These are phyloP conservation scores for Drosophila nr. fundita DNA, from an alignment of 2,888 invertebrate genomes.

Conservation along the genomic window DNA sequence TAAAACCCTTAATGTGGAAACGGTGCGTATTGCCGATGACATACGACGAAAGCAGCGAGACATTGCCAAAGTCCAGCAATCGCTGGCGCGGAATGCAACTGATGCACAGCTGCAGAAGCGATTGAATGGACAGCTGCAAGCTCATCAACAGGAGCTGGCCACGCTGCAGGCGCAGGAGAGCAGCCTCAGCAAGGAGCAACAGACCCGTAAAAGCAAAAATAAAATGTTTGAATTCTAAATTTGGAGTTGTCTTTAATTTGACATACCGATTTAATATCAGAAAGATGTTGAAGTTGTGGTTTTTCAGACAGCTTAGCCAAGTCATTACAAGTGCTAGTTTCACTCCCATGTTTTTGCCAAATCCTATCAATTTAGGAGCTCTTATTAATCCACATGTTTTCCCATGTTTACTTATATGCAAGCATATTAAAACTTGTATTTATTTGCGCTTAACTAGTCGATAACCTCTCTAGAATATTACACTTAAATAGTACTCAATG, in stretches of 20 bases:
- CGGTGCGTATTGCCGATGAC: slow-evolving; percentile 90
- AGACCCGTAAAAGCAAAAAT: slow-evolving; percentile 89
- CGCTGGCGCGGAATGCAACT: slow-evolving; percentile 87
- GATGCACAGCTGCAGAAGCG: slow-evolving; percentile 88
- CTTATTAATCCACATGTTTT: not conserved
- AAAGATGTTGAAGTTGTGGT: not conserved
- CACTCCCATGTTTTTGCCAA: not conserved
- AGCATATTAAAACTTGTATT: not conserved
- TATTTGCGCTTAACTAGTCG: not conserved
- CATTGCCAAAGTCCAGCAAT: slow-evolving; percentile 88
- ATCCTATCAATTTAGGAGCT: not conserved
- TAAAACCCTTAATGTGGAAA: slow-evolving; percentile 90
- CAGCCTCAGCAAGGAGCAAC: slow-evolving; percentile 89
- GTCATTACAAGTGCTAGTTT: too few species aligned
- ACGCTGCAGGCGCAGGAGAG: slow-evolving; percentile 87
- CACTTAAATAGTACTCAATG: slow-evolving; percentile 26
- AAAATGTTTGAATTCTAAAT: slow-evolving; percentile 90
- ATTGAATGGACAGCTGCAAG: slow-evolving; percentile 87
- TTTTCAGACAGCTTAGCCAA: not conserved
- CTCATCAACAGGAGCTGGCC: slow-evolving; percentile 88
- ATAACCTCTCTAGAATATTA: not conserved
- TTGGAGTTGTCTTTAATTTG: not conserved
- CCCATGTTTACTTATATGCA: not conserved
- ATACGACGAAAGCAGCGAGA: slow-evolving; percentile 89
- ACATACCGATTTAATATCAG: not conserved